phyloP scores from a whole-genome alignment of 2,888 invertebrate genomes.

The Cataglyphis livida region DNA sequence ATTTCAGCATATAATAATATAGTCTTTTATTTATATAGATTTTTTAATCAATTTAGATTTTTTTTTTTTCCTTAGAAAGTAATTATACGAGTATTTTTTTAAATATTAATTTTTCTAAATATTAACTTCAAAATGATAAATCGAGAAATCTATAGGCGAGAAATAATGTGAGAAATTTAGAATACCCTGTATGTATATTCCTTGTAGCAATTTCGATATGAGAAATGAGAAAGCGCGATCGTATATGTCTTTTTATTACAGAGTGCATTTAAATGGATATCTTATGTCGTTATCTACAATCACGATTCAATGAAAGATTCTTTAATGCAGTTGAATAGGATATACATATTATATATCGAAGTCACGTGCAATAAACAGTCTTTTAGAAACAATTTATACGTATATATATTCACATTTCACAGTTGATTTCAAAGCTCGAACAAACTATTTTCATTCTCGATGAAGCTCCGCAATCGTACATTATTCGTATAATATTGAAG shows the following conservation, averaged over 20 bases:
- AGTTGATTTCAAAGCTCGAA: slow-evolving; percentile 15
- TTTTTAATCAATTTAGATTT: slow-evolving; percentile 11
- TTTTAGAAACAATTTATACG: slow-evolving; percentile 48
- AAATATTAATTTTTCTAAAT: background rate
- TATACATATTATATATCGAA: slow-evolving; percentile 10
- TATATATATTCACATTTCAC: slow-evolving; percentile 45
- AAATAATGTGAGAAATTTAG: background rate
- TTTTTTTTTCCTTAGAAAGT: background rate
- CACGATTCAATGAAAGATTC: slow-evolving; percentile 5
- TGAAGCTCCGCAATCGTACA: background rate
- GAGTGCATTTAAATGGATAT: slow-evolving; percentile 15
- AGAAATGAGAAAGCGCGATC: slow-evolving; percentile 11
- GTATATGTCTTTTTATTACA: slow-evolving; percentile 6
- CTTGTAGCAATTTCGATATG: slow-evolving; percentile 1
- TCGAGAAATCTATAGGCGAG: slow-evolving; percentile 2
- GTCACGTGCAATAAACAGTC: slow-evolving; percentile 37
- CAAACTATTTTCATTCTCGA: background rate
- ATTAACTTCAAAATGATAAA: slow-evolving; percentile 6
- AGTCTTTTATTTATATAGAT: background rate
- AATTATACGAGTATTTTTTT: background rate
- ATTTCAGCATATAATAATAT: background rate
- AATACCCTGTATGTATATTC: slow-evolving; percentile 20
- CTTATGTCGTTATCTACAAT: background rate
- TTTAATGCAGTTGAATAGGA: slow-evolving; percentile 19
- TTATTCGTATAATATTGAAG: background rate